phyloP scores from a whole-genome alignment of 1,140 invertebrate genomes.

The Orchestia grillus region DNA sequence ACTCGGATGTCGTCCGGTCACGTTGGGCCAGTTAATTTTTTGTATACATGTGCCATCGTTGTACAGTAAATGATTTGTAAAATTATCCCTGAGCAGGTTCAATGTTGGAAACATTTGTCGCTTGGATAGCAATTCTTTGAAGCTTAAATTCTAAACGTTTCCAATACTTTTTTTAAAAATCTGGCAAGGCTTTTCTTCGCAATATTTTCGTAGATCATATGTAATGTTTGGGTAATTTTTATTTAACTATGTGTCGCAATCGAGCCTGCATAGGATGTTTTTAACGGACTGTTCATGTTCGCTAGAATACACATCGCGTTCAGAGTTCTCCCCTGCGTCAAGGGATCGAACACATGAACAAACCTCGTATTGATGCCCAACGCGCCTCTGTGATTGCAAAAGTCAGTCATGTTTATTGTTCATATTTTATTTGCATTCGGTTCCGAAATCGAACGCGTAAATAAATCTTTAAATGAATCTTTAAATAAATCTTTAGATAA shows the following conservation, averaged over 20 bases:
- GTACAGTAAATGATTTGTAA: not conserved
- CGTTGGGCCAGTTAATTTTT: not conserved
- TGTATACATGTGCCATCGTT: not conserved
- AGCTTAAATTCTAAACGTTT: not conserved
- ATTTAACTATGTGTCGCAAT: not conserved
- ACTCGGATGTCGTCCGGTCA: not conserved
- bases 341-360: no score
- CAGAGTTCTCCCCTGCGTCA: no score
- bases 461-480: no score
- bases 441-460: no score
- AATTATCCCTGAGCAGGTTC: not conserved
- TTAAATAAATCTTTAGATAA: no score
- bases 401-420: no score
- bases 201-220: not conserved
- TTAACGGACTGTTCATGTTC: not conserved
- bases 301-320: no score
- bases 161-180: not conserved
- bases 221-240: not conserved
- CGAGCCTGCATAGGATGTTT: not conserved
- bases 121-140: not conserved
- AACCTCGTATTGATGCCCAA: no score
- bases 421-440: no score
- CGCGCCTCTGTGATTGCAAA: no score
- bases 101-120: not conserved
- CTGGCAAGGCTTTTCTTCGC: not conserved